A percentile compares a stretch with the other conserved stretches of the same genome.
Conservation (phyloP, 2,888 invertebrate genomes). For the Apantesis nais region DNA sequence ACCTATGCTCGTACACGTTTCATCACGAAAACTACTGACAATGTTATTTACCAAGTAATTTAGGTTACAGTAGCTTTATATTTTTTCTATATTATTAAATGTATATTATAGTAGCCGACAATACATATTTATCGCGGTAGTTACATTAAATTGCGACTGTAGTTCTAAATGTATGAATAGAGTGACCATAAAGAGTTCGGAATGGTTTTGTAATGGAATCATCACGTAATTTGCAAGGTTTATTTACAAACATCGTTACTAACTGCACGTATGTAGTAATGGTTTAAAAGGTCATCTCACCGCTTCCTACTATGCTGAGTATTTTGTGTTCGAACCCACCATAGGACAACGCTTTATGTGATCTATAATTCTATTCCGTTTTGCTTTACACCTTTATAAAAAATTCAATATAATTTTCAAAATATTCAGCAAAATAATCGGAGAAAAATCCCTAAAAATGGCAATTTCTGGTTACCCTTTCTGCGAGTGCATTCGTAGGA, state of each 20-base stretch:
- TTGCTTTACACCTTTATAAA: too few species aligned
- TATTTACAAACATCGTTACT: too few species aligned
- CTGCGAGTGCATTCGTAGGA: conserved; percentile 2
- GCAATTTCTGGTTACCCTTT: background rate
- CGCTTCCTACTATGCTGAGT: too few species aligned
- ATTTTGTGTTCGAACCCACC: too few species aligned
- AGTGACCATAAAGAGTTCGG: background rate
- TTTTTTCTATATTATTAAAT: conserved; percentile 15
- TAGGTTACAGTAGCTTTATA: conserved; percentile 21
- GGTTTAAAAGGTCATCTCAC: too few species aligned
- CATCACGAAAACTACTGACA: conserved; percentile 7
- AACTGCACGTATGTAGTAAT: too few species aligned
- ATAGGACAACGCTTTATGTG: too few species aligned
- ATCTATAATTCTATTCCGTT: too few species aligned
- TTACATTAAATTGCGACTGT: conserved; percentile 36
- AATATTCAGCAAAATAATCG: too few species aligned
- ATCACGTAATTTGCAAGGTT: too few species aligned
- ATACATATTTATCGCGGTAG: conserved; percentile 44
- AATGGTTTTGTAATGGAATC: background rate
- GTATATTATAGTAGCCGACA: conserved; percentile 28
- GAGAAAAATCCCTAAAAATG: background rate
- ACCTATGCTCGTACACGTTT: conserved; percentile 1
- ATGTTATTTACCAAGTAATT: conserved; percentile 28
- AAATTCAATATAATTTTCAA: too few species aligned
- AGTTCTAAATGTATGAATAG: conserved; percentile 31